Evolutionary conservation across 2,888 invertebrate species (phyloP).

Genomic region (Chrysomela aeneicollis): DNA sequence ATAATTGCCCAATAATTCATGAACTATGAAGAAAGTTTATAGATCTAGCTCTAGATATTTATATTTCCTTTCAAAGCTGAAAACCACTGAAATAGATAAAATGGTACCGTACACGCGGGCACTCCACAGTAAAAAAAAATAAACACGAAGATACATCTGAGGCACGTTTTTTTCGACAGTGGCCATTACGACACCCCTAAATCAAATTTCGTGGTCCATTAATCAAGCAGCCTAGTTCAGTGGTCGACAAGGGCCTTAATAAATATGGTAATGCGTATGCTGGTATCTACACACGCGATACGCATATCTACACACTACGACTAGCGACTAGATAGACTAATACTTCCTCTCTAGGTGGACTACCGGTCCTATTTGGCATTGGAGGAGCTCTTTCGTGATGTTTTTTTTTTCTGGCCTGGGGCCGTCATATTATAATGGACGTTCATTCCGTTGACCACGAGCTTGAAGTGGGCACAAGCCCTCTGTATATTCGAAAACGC

Average conservation of each 20-base stretch:
- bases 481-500: no score
- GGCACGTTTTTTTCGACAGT: slow-evolving; percentile 37
- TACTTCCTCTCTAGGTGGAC: neutral
- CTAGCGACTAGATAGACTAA: neutral
- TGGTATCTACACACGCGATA: slow-evolving; percentile 45
- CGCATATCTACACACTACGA: slow-evolving; percentile 30
- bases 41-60: no score
- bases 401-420: no score
- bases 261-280: slow-evolving; percentile 48
- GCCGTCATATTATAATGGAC: no score
- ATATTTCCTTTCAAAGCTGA: no score
- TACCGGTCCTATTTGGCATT: neutral
- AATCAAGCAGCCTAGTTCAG: slow-evolving; percentile 46
- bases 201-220: slow-evolving; percentile 52
- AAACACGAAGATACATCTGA: slow-evolving; percentile 34
- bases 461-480: no score
- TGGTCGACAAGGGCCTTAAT: slow-evolving; percentile 48
- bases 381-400: neutral
- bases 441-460: no score
- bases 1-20: no score
- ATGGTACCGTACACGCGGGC: no score
- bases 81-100: no score
- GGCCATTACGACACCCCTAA: slow-evolving; percentile 48
- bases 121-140: slow-evolving; percentile 9
- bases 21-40: no score